phyloP scores from a whole-genome alignment of 2,797 vertebrate genomes.

The Argya squamiceps region DNA sequence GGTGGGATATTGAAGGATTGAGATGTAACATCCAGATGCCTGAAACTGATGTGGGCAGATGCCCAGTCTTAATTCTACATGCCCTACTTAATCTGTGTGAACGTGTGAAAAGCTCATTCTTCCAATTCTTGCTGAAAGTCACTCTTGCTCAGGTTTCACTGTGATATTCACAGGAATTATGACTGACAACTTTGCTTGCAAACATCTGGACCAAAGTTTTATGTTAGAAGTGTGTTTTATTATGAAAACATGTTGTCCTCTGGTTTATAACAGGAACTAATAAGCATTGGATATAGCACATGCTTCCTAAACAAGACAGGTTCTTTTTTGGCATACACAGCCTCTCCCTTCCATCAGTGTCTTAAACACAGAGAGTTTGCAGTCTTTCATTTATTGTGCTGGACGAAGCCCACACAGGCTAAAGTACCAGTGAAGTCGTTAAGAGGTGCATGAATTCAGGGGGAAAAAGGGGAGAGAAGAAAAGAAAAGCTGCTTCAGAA shows the following conservation, averaged over 20 bases:
- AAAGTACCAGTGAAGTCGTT: conserved; percentile 31
- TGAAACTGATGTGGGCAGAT: neutral
- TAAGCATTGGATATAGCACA: neutral
- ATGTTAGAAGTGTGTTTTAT: neutral
- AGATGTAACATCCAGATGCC: neutral
- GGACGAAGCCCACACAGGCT: conserved; percentile 31
- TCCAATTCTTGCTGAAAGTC: neutral
- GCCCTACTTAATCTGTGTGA: neutral
- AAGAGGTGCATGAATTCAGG: conserved; percentile 19
- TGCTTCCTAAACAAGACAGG: neutral
- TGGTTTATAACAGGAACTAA: neutral
- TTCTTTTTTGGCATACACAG: neutral
- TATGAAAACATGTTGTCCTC: neutral
- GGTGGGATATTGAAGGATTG: neutral
- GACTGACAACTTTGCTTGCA: neutral
- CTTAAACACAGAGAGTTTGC: neutral
- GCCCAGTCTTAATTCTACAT: neutral
- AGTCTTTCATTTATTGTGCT: conserved; percentile 28
- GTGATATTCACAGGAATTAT: neutral
- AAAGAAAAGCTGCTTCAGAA: conserved; percentile 43
- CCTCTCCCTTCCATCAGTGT: neutral
- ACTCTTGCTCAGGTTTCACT: neutral
- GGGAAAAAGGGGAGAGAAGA: neutral
- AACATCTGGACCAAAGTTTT: neutral
- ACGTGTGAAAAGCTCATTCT: neutral